A percentile compares a stretch with the other conserved stretches of the same genome.
Evolutionary conservation across 2,888 invertebrate species (phyloP).

Genomic region (Rutpela maculata): DNA sequence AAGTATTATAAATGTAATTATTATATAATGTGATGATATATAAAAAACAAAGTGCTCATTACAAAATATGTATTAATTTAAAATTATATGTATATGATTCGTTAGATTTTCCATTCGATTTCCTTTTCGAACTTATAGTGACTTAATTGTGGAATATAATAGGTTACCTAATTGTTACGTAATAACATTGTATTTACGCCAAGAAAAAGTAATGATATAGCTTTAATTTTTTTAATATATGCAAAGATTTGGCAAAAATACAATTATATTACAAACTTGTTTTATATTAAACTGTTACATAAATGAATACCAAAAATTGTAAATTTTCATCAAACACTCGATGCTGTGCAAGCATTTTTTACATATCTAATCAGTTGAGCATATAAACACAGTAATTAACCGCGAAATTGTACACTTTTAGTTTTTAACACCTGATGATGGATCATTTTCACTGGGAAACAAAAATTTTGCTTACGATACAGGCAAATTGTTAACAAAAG

Average conservation of each 20-base stretch:
- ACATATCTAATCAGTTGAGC: constrained; percentile 36
- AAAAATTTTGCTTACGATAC: not conserved
- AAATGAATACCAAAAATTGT: constrained; percentile 25
- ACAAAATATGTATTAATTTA: constrained; percentile 47
- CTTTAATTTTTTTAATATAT: constrained; percentile 40
- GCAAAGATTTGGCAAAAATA: constrained; percentile 32
- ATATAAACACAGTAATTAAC: constrained; percentile 19
- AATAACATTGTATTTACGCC: constrained; percentile 34
- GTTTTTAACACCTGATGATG: constrained; percentile 11
- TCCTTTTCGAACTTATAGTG: constrained; percentile 15
- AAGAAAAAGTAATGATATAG: constrained; percentile 26
- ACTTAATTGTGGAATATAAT: constrained; percentile 26
- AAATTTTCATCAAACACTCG: constrained; percentile 13
- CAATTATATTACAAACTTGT: constrained; percentile 25
- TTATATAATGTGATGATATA: constrained; percentile 62
- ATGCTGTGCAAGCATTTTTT: constrained; percentile 25
- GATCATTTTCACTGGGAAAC: not conserved
- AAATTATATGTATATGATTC: constrained; percentile 29
- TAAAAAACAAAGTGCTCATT: constrained; percentile 61
- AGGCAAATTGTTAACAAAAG: not conserved
- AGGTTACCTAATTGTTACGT: constrained; percentile 37
- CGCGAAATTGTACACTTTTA: not conserved
- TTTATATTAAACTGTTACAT: constrained; percentile 33
- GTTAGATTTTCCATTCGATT: constrained; percentile 21
- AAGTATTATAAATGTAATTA: constrained; percentile 63